Evolutionary conservation across 2,888 invertebrate genomes (phyloP).

Genomic region (Ariolimax columbianus): DNA sequence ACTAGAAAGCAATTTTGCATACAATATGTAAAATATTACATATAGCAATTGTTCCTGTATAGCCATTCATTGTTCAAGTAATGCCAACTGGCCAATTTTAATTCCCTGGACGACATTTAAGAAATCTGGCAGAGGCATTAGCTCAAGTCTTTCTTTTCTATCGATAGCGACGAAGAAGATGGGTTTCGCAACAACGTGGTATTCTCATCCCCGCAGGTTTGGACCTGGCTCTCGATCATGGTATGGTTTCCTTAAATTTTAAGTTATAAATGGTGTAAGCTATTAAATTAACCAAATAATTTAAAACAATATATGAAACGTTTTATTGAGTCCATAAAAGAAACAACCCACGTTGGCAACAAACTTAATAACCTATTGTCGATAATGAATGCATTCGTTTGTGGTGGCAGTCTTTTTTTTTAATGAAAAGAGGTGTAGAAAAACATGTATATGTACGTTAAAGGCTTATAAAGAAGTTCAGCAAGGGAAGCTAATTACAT

Average conservation of each 20-base stretch:
- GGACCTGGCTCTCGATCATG: constrained; percentile 55
- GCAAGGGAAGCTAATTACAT: too few species aligned
- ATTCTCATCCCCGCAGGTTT: constrained; percentile 53
- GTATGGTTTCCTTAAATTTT: constrained; percentile 16
- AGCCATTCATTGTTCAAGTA: neutral
- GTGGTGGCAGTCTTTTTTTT: too few species aligned
- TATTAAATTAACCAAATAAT: neutral
- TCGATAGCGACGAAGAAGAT: constrained; percentile 31
- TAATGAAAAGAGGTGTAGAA: too few species aligned
- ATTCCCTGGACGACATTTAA: neutral
- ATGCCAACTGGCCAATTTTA: neutral
- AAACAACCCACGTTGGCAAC: neutral
- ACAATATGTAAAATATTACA: too few species aligned
- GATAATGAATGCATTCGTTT: neutral
- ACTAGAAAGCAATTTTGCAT: neutral
- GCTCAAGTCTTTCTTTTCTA: neutral
- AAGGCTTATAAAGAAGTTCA: too few species aligned
- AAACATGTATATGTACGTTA: too few species aligned
- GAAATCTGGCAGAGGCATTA: neutral
- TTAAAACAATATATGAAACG: neutral
- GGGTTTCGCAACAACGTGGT: constrained; percentile 54
- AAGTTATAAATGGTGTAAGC: neutral
- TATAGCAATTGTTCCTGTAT: neutral
- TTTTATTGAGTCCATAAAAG: neutral
- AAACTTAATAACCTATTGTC: constrained; percentile 19